Percentiles rank a stretch among this genome's conserved stretches.
These are phyloP conservation scores for Caenorhabditis briggsae DNA, from an alignment of 1,140 invertebrate species.

Conservation along the genomic window DNA sequence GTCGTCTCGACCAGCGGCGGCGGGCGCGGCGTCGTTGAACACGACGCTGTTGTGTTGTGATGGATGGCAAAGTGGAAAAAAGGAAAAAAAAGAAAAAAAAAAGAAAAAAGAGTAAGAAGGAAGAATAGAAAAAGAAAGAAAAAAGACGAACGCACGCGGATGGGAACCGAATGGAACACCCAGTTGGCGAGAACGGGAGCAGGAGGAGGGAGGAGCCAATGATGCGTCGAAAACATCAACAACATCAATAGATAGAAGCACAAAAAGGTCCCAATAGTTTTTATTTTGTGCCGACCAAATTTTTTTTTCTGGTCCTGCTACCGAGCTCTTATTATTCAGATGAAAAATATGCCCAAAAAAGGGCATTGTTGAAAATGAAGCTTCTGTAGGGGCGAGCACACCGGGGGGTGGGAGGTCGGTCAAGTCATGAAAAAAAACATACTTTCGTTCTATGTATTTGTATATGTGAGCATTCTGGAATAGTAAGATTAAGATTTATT, in stretches of 20 bases:
- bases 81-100: conserved; percentile 39
- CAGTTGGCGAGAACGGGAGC: conserved; percentile 22
- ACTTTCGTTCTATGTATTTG: conserved; percentile 3
- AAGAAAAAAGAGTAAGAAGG: conserved; percentile 40
- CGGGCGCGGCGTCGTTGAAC: conserved; percentile 10
- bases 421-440: neutral
- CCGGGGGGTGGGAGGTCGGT: neutral
- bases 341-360: conserved; percentile 21
- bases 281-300: neutral
- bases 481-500: neutral
- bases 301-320: conserved; percentile 26
- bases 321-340: conserved; percentile 3
- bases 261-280: conserved; percentile 26
- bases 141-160: conserved; percentile 42
- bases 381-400: conserved; percentile 24
- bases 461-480: neutral
- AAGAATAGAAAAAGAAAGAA: conserved; percentile 49
- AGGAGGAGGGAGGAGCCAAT: conserved; percentile 41
- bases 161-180: conserved; percentile 52
- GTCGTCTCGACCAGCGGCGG: conserved; percentile 51
- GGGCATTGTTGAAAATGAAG: conserved; percentile 27
- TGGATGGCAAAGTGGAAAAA: conserved; percentile 52
- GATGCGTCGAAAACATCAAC: conserved; percentile 53
- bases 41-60: conserved; percentile 53
- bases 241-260: conserved; percentile 50